phyloP scores from a whole-genome alignment of 1,140 invertebrate genomes.

The Episyrphus balteatus region DNA sequence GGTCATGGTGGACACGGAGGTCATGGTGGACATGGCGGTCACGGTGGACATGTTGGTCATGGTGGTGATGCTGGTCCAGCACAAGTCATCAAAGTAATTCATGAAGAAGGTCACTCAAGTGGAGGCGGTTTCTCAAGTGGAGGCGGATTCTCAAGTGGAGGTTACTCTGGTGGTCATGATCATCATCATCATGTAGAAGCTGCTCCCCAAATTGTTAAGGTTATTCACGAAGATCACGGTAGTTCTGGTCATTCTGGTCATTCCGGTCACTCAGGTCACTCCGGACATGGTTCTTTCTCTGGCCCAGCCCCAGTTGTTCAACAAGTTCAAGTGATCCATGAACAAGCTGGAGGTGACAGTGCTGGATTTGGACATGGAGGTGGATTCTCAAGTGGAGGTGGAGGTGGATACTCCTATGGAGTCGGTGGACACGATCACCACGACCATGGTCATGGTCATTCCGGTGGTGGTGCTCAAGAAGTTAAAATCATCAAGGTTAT shows the following conservation, averaged over 20 bases:
- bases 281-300: too few relatives aligned
- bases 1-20: background rate
- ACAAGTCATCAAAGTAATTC: background rate
- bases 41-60: background rate
- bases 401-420: background rate
- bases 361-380: background rate
- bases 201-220: background rate
- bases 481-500: background rate
- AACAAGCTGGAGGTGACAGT: background rate
- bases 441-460: too few relatives aligned
- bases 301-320: too few relatives aligned
- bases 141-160: background rate
- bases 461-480: background rate
- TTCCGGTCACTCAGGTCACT: too few relatives aligned
- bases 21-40: background rate
- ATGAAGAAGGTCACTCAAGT: background rate
- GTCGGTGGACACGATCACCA: too few relatives aligned
- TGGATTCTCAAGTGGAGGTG: background rate
- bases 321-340: background rate
- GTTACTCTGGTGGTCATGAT: background rate
- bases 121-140: background rate
- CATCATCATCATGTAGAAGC: too few relatives aligned
- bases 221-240: background rate
- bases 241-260: too few relatives aligned
- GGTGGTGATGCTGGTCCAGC: background rate